phyloP scores from a whole-genome alignment of 2,797 vertebrate genomes.

The Helostoma temminkii region DNA sequence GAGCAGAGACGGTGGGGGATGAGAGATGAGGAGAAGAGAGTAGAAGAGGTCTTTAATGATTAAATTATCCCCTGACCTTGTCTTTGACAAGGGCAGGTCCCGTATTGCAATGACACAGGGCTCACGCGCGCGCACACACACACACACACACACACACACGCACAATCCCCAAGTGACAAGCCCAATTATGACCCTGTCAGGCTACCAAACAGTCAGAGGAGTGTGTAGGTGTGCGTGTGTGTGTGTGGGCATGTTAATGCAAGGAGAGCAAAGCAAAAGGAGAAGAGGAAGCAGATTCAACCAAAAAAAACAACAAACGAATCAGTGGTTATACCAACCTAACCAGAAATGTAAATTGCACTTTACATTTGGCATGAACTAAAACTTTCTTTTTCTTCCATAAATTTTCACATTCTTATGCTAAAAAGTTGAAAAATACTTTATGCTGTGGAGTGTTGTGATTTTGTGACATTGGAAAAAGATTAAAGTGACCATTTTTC shows the following conservation, averaged over 20 bases:
- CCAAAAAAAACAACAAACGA: constrained; percentile 14
- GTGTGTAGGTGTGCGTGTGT: constrained; percentile 44
- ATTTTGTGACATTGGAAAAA: neutral
- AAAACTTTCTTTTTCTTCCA: neutral
- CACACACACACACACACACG: constrained; percentile 4
- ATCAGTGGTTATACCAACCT: neutral
- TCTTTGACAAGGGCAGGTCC: constrained; percentile 81
- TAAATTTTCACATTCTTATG: neutral
- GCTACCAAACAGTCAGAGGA: constrained; percentile 66
- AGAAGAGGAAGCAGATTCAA: constrained; percentile 22
- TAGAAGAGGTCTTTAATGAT: constrained; percentile 84
- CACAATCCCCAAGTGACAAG: constrained; percentile 74
- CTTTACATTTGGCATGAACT: neutral
- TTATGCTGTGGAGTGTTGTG: too few species aligned
- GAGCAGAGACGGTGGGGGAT: constrained; percentile 46
- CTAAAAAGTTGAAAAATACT: too few species aligned
- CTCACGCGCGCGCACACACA: constrained; percentile 21
- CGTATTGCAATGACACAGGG: constrained; percentile 63
- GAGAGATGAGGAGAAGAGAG: constrained; percentile 43
- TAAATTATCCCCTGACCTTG: constrained; percentile 88
- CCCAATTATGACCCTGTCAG: constrained; percentile 84
- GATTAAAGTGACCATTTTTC: neutral
- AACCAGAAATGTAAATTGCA: too few species aligned
- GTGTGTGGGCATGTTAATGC: constrained; percentile 30
- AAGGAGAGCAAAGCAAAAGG: constrained; percentile 36